phyloP scores from a whole-genome alignment of 2,888 invertebrate genomes.

The Beris chalybata region DNA sequence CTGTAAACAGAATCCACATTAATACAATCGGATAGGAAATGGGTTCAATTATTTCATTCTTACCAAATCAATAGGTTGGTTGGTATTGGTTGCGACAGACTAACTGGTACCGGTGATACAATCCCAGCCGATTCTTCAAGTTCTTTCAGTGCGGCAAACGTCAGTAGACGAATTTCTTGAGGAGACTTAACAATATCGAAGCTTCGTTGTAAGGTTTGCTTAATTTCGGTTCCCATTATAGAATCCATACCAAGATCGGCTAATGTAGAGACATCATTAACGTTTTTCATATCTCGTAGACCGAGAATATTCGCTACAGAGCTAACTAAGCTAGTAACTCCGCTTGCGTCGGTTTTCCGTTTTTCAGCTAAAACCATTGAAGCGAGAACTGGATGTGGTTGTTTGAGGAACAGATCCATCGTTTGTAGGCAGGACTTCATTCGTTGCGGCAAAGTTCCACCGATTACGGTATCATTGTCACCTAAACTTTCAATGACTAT shows the following conservation, averaged over 20 bases:
- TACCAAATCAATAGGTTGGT: constrained; percentile 52
- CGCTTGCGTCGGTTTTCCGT: constrained; percentile 62
- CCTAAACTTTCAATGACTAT: constrained; percentile 88
- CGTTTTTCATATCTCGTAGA: constrained; percentile 80
- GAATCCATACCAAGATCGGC: constrained; percentile 98
- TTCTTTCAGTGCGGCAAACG: constrained; percentile 73
- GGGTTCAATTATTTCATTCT: constrained; percentile 31
- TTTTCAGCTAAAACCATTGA: constrained; percentile 89
- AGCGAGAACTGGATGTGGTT: constrained; percentile 78
- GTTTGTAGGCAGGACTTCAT: constrained; percentile 88
- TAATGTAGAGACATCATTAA: constrained; percentile 75
- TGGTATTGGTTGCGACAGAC: too few species aligned
- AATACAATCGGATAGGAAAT: background rate
- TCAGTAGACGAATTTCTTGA: constrained; percentile 85
- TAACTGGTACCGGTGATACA: too few species aligned
- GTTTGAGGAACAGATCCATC: constrained; percentile 88
- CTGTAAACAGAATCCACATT: constrained; percentile 60
- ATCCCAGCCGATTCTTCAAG: constrained; percentile 47
- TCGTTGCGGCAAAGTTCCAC: constrained; percentile 94
- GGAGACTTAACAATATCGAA: constrained; percentile 89
- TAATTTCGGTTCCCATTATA: constrained; percentile 98
- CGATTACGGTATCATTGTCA: constrained; percentile 86
- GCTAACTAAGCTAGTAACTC: constrained; percentile 69
- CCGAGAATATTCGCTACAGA: constrained; percentile 88
- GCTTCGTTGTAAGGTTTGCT: constrained; percentile 90